Evolutionary conservation across 2,113 vertebrate genomes (phyloP).

Genomic region (Felis catus): F.catus_Fca126_mat1.0 CM031414.1:13039001-13039500

Average conservation of each 20-base stretch:
- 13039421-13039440: constrained; percentile 58
- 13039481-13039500: constrained; percentile 22
- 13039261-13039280: not conserved
- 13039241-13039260: constrained; percentile 15
- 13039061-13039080: constrained; percentile 45
- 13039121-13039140: not conserved
- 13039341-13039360: not conserved
- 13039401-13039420: constrained; percentile 65
- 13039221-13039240: not conserved
- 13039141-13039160: constrained; percentile 3
- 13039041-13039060: constrained; percentile 9
- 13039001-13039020: not conserved
- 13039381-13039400: constrained; percentile 73
- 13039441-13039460: constrained; percentile 68
- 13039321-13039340: constrained; percentile 50
- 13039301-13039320: constrained; percentile 36
- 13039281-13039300: constrained; percentile 36
- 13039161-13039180: not conserved
- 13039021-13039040: not conserved
- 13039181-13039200: not conserved
- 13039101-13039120: not conserved
- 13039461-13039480: constrained; percentile 80
- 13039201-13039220: not conserved
- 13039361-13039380: constrained; percentile 57
- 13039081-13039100: constrained; percentile 46